Evolutionary conservation across 1,140 invertebrate species (phyloP), one percentile per base, ranked within the genome.

Genomic region (Drosophila yakuba): DNA sequence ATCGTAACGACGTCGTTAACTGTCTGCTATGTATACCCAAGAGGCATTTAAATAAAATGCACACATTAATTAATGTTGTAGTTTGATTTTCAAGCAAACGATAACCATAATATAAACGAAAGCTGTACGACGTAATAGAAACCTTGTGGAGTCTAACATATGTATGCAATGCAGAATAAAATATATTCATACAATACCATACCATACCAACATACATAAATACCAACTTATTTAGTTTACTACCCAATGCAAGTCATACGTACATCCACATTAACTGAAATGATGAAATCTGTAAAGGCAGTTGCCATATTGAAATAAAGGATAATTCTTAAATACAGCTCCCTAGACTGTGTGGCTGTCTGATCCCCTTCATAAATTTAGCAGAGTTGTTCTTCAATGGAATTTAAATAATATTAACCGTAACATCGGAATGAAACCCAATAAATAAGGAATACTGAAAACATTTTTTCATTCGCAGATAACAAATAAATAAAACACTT

Each of bases 61-160:
- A 74, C 68, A 67, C 74, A 78, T 78, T 68, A 54, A 82, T 66
- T 67, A 84, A 84, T 84, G 74, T 77, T 88, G 83, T 86, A 83
- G 83, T 71, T 86, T 88, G 80, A 72, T 83, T 86, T 82, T 63
- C 47, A 76, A 75, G 68, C 58, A 78, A 88, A 73, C 76, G 54
- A 81, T 60, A 83, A 50, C 67, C 64, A 57, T 50, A 75, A 81
- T 60, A 60, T 63, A 74, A 57, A 69, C 52, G 52, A 48, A 51
- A 71, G 56, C 55, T 64, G 59, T 63, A 76, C 47, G 58, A 64
- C 56, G 75, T 39, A 59, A 64, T 55, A 74, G 63, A 36, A 55
- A 80, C 57, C 60, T 59, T 75, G 78, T 39, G 64, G 47, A 76
- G 58, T 56, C 54, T 20, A 72, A 61, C 20, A 74, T 75, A 76